Percentiles rank a stretch among this genome's conserved stretches.
These are phyloP conservation scores for Oreortyx pictus DNA, from an alignment of 2,797 vertebrate genomes.

Conservation along the genomic window DNA sequence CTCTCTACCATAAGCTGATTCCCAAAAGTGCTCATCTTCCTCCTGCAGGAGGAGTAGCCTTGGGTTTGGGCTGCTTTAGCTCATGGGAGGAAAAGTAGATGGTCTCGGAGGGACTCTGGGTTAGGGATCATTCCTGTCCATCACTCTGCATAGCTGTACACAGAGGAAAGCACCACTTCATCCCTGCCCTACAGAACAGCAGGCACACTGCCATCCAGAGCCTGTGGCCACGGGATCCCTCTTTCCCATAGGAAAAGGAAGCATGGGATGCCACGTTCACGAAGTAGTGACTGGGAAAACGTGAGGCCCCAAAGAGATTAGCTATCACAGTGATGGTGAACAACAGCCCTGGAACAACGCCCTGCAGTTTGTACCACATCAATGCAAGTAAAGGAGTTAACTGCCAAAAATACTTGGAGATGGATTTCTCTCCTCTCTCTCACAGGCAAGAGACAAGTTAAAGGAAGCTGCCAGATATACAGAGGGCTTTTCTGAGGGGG, in stretches of 20 bases:
- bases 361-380: not conserved
- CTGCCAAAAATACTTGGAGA: slow-evolving; percentile 24
- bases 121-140: not conserved
- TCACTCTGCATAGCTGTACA: fast-evolving
- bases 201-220: not conserved
- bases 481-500: not conserved
- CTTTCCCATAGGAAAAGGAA: not conserved
- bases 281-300: not conserved
- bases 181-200: not conserved
- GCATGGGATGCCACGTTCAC: not conserved
- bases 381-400: not conserved
- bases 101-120: not conserved
- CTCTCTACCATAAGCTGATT: not conserved
- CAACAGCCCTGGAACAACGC: not conserved
- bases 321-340: not conserved
- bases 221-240: fast-evolving
- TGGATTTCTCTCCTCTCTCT: slow-evolving; percentile 27
- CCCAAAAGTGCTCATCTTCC: not conserved
- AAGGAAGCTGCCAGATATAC: slow-evolving; percentile 52
- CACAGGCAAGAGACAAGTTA: not conserved
- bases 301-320: not conserved
- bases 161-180: not conserved
- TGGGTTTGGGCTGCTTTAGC: not conserved
- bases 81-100: not conserved
- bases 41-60: not conserved